Evolutionary conservation across 2,797 vertebrate species (phyloP).

Genomic region (Macrochelys suwanniensis): DNA sequence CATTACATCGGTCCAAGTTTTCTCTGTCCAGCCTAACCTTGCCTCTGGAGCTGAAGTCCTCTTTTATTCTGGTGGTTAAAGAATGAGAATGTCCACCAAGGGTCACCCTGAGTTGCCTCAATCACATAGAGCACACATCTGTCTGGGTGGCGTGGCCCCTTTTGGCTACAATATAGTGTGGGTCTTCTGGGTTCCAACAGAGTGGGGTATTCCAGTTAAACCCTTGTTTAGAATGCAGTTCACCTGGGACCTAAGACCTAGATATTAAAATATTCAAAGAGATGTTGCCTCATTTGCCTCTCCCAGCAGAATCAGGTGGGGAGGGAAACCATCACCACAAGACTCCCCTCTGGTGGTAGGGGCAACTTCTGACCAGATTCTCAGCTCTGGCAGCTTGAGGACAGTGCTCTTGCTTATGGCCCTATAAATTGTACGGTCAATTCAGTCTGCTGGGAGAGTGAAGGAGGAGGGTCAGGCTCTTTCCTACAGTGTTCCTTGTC

Average conservation of each 20-base stretch:
- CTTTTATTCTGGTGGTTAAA: neutral
- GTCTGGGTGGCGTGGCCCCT: neutral
- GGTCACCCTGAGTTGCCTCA: neutral
- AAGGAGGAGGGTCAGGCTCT: neutral
- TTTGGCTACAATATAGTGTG: accelerated
- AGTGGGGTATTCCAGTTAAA: neutral
- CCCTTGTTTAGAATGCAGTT: neutral
- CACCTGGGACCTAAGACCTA: neutral
- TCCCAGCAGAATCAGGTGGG: neutral
- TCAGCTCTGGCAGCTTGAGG: neutral
- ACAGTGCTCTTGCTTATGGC: neutral
- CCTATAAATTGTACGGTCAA: accelerated
- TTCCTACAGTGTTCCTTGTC: neutral
- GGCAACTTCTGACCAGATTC: accelerated
- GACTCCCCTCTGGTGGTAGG: neutral
- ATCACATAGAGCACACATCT: neutral
- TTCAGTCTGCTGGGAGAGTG: neutral
- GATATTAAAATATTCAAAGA: neutral
- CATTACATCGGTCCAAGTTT: neutral
- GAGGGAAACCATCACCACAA: neutral
- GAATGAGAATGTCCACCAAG: neutral
- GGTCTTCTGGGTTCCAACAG: neutral
- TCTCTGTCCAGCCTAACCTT: neutral
- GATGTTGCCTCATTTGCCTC: neutral
- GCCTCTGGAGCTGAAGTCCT: neutral